Percentiles rank a stretch among this genome's conserved stretches.
These are phyloP conservation scores for Upupa epops DNA, from an alignment of 2,113 vertebrate genomes.

Conservation along the genomic window DNA sequence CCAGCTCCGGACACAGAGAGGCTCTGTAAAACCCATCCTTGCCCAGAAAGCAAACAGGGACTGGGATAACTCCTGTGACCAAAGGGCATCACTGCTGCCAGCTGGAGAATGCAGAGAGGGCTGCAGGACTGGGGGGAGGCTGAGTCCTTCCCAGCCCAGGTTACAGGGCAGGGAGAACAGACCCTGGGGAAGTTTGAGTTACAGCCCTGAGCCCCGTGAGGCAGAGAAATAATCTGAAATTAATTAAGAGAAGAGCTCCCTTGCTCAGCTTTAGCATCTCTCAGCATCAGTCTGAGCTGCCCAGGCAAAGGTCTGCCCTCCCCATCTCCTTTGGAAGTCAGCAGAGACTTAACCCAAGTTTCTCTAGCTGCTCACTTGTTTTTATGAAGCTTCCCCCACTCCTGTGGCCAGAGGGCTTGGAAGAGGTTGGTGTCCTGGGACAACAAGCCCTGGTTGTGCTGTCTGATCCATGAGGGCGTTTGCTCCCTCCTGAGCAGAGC, in stretches of 20 bases:
- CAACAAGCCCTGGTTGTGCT: not conserved
- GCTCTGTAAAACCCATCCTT: not conserved
- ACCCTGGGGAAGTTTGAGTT: not conserved
- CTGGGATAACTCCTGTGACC: not conserved
- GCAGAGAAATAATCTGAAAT: not conserved
- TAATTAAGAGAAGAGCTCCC: not conserved
- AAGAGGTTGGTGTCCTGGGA: not conserved
- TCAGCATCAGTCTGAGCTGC: not conserved
- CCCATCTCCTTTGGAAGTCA: not conserved
- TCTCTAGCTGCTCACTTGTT: not conserved
- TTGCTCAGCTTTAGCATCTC: not conserved
- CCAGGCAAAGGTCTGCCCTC: not conserved
- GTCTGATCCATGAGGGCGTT: not conserved
- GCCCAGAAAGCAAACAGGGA: not conserved
- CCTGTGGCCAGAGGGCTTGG: not conserved
- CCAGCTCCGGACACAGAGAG: not conserved
- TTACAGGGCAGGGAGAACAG: not conserved
- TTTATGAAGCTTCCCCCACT: not conserved
- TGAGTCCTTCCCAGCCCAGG: not conserved
- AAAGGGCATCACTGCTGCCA: accelerated
- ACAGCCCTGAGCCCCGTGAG: not conserved
- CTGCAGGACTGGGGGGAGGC: not conserved
- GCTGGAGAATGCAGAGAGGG: too few species aligned
- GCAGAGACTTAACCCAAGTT: not conserved
- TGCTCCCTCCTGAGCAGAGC: not conserved